phyloP scores from a whole-genome alignment of 2,113 vertebrate genomes.

The Hemiprocne comata region DNA sequence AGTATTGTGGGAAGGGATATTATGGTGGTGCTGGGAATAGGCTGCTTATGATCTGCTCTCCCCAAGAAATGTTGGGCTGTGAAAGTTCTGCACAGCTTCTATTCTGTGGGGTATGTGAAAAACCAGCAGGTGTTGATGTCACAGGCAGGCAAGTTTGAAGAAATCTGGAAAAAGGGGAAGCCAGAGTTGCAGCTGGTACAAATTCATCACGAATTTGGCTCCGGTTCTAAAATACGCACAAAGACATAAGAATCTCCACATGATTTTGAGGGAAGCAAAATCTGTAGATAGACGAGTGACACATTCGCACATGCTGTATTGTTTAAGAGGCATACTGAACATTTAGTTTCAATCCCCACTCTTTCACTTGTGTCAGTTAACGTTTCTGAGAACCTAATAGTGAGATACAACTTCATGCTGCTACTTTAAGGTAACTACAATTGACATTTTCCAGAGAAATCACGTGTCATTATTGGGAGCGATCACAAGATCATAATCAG shows the following conservation, averaged over 20 bases:
- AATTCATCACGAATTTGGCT: conserved; percentile 64
- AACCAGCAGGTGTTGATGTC: conserved; percentile 19
- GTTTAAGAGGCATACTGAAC: conserved; percentile 20
- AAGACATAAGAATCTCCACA: conserved; percentile 41
- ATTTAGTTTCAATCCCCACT: not conserved
- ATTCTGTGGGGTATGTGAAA: not conserved
- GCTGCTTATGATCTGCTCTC: not conserved
- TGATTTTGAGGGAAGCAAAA: conserved; percentile 33
- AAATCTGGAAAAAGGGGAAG: conserved; percentile 27
- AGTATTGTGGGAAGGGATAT: not conserved
- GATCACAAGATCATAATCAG: not conserved
- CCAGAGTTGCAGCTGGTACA: conserved; percentile 42
- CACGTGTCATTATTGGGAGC: fast-evolving
- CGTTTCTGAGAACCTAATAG: not conserved
- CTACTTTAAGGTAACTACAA: not conserved
- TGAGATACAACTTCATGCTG: not conserved
- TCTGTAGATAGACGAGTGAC: not conserved
- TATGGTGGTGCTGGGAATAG: not conserved
- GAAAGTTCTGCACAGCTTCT: conserved; percentile 6
- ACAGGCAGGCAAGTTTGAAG: not conserved
- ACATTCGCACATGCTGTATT: conserved; percentile 17
- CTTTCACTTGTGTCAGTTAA: not conserved
- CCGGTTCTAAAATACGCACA: conserved; percentile 31
- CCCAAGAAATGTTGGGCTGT: not conserved
- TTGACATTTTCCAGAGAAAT: not conserved